These are phyloP conservation scores for Bombycilla garrulus DNA, from an alignment of 2,113 vertebrate genomes.

Conservation along the genomic window DNA sequence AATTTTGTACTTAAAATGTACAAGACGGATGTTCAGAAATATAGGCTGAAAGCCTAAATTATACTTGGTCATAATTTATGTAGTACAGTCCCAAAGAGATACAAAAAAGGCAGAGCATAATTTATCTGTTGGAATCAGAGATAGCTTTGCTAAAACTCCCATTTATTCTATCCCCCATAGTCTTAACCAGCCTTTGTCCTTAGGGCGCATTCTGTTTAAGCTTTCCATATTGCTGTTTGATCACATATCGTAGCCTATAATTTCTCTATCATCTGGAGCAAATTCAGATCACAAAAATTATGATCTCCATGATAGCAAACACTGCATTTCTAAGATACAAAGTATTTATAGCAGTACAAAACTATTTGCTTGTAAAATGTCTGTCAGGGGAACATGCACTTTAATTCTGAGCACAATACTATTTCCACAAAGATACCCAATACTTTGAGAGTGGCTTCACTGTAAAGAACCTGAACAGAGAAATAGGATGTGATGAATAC, in stretches of 20 bases:
- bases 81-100: conserved; percentile 88
- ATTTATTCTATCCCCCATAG: conserved; percentile 83
- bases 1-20: conserved; percentile 89
- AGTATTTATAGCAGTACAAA: conserved; percentile 68
- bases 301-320: conserved; percentile 64
- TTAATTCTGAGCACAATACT: conserved; percentile 21
- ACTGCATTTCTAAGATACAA: conserved; percentile 70
- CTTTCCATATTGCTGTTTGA: conserved; percentile 73
- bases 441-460: not conserved
- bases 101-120: conserved; percentile 84
- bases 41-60: conserved; percentile 94
- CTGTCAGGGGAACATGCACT: conserved; percentile 28
- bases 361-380: conserved; percentile 64
- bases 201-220: conserved; percentile 78
- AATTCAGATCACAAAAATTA: conserved; percentile 71
- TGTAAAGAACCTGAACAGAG: not conserved
- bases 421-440: not conserved
- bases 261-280: conserved; percentile 75
- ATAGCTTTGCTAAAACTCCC: conserved; percentile 85
- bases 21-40: conserved; percentile 89
- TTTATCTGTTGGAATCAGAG: conserved; percentile 90
- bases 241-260: conserved; percentile 75
- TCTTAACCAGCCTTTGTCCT: conserved; percentile 77
- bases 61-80: conserved; percentile 98
- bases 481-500: not conserved